Base-by-base conservation (phyloP, 2,797 vertebrate species). In the Coccyzus lansbergi region DNA sequence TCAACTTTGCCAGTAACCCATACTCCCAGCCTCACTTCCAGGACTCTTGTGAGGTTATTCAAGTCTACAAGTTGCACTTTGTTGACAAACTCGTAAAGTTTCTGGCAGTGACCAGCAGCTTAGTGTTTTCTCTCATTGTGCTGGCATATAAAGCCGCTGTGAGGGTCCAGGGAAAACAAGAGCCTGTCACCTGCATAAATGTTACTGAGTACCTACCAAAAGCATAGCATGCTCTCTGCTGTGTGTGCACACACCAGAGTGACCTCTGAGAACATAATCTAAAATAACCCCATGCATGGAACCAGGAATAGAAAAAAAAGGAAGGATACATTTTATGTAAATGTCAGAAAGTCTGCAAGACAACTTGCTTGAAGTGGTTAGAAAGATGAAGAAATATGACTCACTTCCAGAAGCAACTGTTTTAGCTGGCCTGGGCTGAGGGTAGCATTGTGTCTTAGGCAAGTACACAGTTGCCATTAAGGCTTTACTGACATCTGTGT, bases 321-420 rank as follows among this genome's bases (percentile, higher is more conserved):
- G 95, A 94, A 93, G 96, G 95, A 94, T 94, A 88, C 88, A 67
- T 94, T 94, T 94, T 86, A 92, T 90, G 59, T 91, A 93, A 92
- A 93, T 81, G 83, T 84, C 96, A 69, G 86, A 96, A 92, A 93
- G 86, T 95, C 93, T 95, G 94, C 88, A 95, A 90, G 92, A 94
- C 34, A 88, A 92, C 91, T 71, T 82, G 55, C 90, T 94, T 95
- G 38, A 94, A 96, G 93, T 94, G 67, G 48, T 86, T 94, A 0
- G 4, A 93, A 88, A 96, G 90, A 86, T 70, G 93, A 94, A 93
- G 59, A 93, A 88, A 84, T 69, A 62, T 93, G 80, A 94, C 90
- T 95, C 92, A 94, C 60, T 94, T 96, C 94, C 93, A 94, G 60
- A 79, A 36, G 88, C 70, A 94, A 82, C 88, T 90, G 48, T 33